Evolutionary conservation across 2,113 vertebrate species (phyloP), one percentile per base, ranked within the genome.

Genomic region (Cnemophilus loriae): DNA sequence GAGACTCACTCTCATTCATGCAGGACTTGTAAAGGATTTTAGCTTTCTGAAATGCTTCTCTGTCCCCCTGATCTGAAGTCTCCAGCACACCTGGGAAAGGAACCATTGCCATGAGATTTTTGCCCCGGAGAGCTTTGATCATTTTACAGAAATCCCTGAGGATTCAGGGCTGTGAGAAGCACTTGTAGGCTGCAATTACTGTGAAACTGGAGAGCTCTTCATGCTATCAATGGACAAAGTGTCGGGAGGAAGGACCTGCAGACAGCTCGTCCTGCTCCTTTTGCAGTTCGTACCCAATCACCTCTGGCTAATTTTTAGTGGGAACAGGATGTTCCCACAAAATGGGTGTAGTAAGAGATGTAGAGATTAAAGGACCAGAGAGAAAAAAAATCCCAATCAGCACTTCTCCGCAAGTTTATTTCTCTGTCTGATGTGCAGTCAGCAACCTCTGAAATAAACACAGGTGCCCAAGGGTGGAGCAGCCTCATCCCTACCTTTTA

Each of bases 1-100:
- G n/a, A 67, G 23, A 97, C 99, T 99, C 97, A 99, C 99, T 99
- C 86, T 99, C 98, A 47, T 99, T 99, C 98, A 99, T 99, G 97
- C 99, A 99, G 68, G 99, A 99, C 88, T 94, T 98, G 96, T 99
- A 99, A 30, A 99, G 98, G 57, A 93, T 96, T 97, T 99, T 99
- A 76, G 99, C 99, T 96, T 99, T 99, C 96, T 88, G 98, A 95
- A 99, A 98, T 37, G 99, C 99, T 2, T 98, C 98, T 91, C 99
- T 98, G 96, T 99, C 99, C 56, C 94, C 77, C 74, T 96, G 69
- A 5, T 95, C 97, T 59, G 98, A 80, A 13, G 97, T 98, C 97
- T 99, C 99, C 70, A 99, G 97, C 97, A 99, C 98, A 87, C 98
- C 99, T 99, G 98, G 83, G 95, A 39, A 94, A 92, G 77, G 53